A percentile compares a stretch with the other conserved stretches of the same genome.
Conservation (phyloP, 2,797 vertebrate species). For the Luscinia luscinia region DNA sequence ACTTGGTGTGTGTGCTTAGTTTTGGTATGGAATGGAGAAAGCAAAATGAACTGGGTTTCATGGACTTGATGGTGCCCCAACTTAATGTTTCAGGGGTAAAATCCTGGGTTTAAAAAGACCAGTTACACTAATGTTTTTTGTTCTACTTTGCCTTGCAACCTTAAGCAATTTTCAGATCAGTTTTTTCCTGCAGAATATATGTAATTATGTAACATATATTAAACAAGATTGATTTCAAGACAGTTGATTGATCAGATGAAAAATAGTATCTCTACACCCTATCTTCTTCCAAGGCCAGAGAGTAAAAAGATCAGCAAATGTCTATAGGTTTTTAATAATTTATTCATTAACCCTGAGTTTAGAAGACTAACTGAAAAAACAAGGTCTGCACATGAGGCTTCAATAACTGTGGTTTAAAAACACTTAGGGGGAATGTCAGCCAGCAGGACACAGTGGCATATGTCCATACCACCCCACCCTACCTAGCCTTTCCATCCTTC, state of each 20-base stretch:
- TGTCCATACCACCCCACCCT: background rate
- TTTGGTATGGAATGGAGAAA: background rate
- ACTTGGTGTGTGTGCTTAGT: no score
- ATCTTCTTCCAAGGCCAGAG: background rate
- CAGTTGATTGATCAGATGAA: background rate
- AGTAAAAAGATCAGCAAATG: constrained; percentile 6
- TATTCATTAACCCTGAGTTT: background rate
- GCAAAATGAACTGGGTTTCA: background rate
- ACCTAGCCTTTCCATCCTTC: background rate
- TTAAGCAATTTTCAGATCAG: background rate
- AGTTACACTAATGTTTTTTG: background rate
- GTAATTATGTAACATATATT: background rate
- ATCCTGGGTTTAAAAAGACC: background rate
- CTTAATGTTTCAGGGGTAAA: background rate
- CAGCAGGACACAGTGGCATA: background rate
- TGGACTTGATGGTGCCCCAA: background rate
- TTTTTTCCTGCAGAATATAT: background rate
- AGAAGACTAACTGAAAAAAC: background rate
- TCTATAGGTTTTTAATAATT: constrained; percentile 10
- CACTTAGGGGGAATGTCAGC: background rate
- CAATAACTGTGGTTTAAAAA: background rate
- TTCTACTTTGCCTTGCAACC: background rate
- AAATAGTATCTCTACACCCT: background rate
- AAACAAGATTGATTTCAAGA: background rate
- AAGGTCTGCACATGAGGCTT: background rate